Evolutionary conservation across 1,140 invertebrate species (phyloP).

Genomic region (Ladona fulva): DNA sequence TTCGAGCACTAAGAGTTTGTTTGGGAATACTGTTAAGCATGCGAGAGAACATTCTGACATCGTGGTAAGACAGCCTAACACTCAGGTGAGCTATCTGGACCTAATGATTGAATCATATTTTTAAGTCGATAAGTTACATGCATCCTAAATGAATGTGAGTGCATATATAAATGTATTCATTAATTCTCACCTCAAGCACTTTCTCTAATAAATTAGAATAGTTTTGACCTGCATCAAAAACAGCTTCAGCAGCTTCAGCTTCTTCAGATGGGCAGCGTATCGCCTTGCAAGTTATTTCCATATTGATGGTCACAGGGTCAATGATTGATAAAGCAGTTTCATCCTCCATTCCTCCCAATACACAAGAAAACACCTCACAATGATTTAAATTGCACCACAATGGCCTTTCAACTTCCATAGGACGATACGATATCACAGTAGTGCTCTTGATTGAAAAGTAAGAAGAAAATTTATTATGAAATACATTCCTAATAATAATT

Average conservation of each 20-base stretch:
- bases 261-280: conserved; percentile 19
- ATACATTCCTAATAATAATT: no score
- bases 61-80: conserved; percentile 84
- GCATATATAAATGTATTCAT: neutral
- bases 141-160: neutral
- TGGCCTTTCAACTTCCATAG: conserved; percentile 59
- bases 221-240: neutral
- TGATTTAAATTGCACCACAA: conserved; percentile 81
- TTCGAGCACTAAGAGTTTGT: conserved; percentile 53
- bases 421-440: conserved; percentile 72
- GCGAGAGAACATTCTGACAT: conserved; percentile 82
- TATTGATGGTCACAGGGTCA: conserved; percentile 77
- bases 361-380: conserved; percentile 89
- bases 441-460: conserved; percentile 57
- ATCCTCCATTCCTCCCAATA: conserved; percentile 73
- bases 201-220: neutral
- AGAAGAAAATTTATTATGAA: no score
- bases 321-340: conserved; percentile 94
- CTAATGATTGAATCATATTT: conserved; percentile 21
- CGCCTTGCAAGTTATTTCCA: conserved; percentile 48
- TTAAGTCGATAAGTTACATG: neutral
- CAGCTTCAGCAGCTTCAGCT: conserved; percentile 24
- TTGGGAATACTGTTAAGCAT: conserved; percentile 80
- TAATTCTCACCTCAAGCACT: conserved; percentile 23
- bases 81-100: conserved; percentile 54